phyloP scores from a whole-genome alignment of 2,888 invertebrate species.

The Drosophila longiperda region DNA sequence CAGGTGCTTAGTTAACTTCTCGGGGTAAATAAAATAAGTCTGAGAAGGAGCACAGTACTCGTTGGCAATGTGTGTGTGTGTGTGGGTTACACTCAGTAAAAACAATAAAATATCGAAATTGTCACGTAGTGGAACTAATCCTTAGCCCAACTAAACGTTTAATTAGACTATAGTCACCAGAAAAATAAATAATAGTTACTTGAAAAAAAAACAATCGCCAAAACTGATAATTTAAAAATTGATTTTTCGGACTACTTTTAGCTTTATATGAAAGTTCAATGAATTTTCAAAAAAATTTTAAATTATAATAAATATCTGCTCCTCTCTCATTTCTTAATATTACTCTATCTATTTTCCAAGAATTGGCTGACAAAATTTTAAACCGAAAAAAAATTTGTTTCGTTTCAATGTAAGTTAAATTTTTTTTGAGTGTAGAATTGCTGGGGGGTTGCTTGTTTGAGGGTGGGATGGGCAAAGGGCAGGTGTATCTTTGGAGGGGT shows the following conservation, averaged over 20 bases:
- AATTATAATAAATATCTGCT: neutral
- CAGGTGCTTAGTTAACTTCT: conserved; percentile 62
- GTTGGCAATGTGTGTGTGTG: neutral
- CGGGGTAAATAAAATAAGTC: conserved; percentile 9
- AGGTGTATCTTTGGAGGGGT: neutral
- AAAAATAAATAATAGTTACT: neutral
- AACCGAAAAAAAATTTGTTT: neutral
- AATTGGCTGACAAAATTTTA: neutral
- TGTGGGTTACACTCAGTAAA: conserved; percentile 2
- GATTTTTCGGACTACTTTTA: neutral
- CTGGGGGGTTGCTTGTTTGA: neutral
- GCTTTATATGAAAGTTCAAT: neutral
- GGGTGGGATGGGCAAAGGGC: neutral
- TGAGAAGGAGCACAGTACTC: conserved; percentile 2
- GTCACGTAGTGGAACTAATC: neutral
- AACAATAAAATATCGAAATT: neutral
- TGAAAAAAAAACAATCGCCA: neutral
- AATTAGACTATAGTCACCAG: neutral
- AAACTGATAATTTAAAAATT: neutral
- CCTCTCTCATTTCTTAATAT: neutral
- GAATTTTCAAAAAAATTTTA: neutral
- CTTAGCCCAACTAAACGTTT: neutral
- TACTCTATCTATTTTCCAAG: neutral
- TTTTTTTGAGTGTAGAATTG: neutral
- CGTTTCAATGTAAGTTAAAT: neutral